These are phyloP conservation scores for Idris sp. DNA, from an alignment of 1,140 invertebrate genomes.

Conservation along the genomic window DNA sequence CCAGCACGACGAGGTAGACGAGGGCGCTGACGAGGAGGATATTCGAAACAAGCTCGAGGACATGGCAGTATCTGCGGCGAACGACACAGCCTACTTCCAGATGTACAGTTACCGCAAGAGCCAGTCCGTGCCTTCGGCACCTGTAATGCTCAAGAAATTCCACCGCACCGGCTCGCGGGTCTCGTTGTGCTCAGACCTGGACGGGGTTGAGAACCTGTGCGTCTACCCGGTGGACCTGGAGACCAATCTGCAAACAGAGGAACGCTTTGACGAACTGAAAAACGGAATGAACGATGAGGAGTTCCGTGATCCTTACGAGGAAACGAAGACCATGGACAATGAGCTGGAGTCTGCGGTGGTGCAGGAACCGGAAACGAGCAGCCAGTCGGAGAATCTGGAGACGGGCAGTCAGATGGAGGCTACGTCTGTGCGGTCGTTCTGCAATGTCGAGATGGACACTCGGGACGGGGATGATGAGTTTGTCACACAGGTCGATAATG, in stretches of 20 bases:
- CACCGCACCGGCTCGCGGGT: conserved; percentile 61
- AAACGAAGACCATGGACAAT: conserved; percentile 31
- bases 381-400: too few species aligned
- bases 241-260: conserved; percentile 69
- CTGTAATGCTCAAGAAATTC: conserved; percentile 62
- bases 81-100: conserved; percentile 14
- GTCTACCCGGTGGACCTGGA: conserved; percentile 70
- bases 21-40: conserved; percentile 4
- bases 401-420: too few species aligned
- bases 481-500: conserved; percentile 19
- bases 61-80: conserved; percentile 1
- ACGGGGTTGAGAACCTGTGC: conserved; percentile 69
- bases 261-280: conserved; percentile 74
- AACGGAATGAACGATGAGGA: conserved; percentile 70
- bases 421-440: conserved; percentile 67
- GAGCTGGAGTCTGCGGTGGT: conserved; percentile 33
- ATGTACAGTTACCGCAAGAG: conserved; percentile 70
- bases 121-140: conserved; percentile 71
- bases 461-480: conserved; percentile 40
- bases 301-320: conserved; percentile 45
- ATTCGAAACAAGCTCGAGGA: conserved; percentile 38
- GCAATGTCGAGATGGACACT: conserved; percentile 55
- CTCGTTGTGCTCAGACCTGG: conserved; percentile 67
- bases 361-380: conserved; percentile 53
- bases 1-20: conserved; percentile 1